Percentiles rank a stretch among this genome's conserved stretches.
Conservation (phyloP, 2,797 vertebrate species). For the Pangasius mekongensis region DNA sequence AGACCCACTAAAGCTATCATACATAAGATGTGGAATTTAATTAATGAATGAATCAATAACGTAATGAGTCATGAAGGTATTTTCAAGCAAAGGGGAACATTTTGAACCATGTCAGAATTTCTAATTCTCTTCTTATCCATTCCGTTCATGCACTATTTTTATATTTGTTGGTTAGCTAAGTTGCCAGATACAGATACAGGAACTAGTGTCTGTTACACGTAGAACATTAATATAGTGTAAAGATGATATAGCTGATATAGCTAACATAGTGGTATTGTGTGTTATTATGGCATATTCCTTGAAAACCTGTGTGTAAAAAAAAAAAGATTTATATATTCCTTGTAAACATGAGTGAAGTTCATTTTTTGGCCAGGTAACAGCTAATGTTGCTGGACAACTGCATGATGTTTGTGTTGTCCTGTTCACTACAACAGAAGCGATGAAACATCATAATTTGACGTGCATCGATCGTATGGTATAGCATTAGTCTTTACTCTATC, state of each 20-base stretch:
- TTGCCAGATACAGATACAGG: neutral
- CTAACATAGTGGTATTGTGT: no score
- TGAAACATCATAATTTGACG: neutral
- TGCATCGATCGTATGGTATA: neutral
- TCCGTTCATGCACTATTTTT: neutral
- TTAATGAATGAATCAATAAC: neutral
- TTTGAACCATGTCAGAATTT: no score
- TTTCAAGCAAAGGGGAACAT: neutral
- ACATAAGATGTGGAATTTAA: neutral
- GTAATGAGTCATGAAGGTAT: neutral
- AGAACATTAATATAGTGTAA: neutral
- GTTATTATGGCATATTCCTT: no score
- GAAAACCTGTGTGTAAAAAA: no score
- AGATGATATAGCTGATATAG: no score
- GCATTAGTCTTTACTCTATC: neutral
- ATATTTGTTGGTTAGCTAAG: neutral
- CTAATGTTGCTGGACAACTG: neutral
- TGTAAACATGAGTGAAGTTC: no score
- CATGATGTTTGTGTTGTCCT: neutral
- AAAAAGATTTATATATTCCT: no score
- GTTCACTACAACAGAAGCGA: neutral
- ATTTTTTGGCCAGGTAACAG: neutral
- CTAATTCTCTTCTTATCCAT: neutral
- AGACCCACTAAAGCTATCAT: neutral
- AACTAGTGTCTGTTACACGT: neutral